A percentile compares a stretch with the other conserved stretches of the same genome.
These are phyloP conservation scores for Ferdinandea cuprea DNA, from an alignment of 2,888 invertebrate genomes.

Conservation along the genomic window DNA sequence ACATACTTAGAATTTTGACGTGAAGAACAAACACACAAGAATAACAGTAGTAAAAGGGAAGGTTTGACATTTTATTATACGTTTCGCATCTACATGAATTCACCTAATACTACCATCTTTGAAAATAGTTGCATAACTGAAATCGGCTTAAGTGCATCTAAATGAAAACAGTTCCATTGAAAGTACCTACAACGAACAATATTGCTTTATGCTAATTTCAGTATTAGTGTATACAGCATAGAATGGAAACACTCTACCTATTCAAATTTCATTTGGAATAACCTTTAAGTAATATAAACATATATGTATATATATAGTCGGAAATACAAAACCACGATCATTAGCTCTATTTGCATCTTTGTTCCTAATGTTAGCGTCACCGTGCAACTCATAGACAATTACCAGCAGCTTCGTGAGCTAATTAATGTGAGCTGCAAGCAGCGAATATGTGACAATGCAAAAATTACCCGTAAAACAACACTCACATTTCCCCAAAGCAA, in stretches of 20 bases:
- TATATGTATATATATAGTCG: too few relatives aligned
- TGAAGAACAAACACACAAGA: too few relatives aligned
- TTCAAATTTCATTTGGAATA: slow-evolving; percentile 8
- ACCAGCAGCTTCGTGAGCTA: slow-evolving; percentile 4
- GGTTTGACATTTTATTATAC: too few relatives aligned
- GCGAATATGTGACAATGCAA: slow-evolving; percentile 32
- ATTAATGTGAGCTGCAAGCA: slow-evolving; percentile 8
- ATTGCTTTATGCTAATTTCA: background rate
- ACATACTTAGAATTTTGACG: too few relatives aligned
- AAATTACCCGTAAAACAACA: slow-evolving; percentile 25
- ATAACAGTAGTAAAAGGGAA: too few relatives aligned
- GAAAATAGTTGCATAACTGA: background rate
- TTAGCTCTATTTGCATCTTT: slow-evolving; percentile 12
- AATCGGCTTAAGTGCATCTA: background rate
- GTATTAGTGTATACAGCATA: background rate
- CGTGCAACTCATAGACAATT: slow-evolving; percentile 6
- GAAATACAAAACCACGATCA: slow-evolving; percentile 26
- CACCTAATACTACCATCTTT: too few relatives aligned
- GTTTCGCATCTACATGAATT: too few relatives aligned
- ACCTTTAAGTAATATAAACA: slow-evolving; percentile 25
- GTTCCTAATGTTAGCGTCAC: background rate
- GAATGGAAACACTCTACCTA: background rate
- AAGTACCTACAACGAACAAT: background rate
- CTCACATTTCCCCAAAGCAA: slow-evolving; percentile 34
- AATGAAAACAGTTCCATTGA: slow-evolving; percentile 2